Base-by-base conservation (phyloP, 2,888 invertebrate genomes). In the Pocota personata region DNA sequence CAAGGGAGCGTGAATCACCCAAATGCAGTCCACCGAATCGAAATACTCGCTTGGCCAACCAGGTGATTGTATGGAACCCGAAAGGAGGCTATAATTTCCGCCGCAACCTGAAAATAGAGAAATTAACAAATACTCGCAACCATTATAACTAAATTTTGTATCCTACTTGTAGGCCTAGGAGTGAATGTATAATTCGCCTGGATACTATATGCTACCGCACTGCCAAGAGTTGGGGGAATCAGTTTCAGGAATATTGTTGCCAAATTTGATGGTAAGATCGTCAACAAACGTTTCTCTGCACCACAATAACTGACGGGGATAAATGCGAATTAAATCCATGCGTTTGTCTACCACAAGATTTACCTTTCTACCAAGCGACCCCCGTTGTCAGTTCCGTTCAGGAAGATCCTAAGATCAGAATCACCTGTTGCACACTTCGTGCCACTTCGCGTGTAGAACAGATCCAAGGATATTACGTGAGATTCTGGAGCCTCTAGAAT, bases 11-110 rank as follows among this genome's bases (percentile, higher is more conserved):
- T 93, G 94, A 69, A 98, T 95, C 0, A 94, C 93, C 98, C 98
- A 99, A 21, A 93, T 93, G 90, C 98, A 99, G 72, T 96, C 94
- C 73, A 94, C 94, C 87, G 94, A 94, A 0, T 92, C 90, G 1
- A 95, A 95, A 91, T 98, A 98, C 0, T 90, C 87, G 0, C 93
- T 89, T 0, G 98, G 98, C 94, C 95, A 98, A 72, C 95, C 95
- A 0, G 98, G 98, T 7, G 97, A 96, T 88, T 93, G 94, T 21
- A 98, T 94, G 0, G 93, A 91, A 1, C 98, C 98, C 52, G 94
- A 94, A 24, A 93, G 90, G 32, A 95, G 94, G 40, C 93, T 94
- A 88, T 94, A 96, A 46, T 93, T 94, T 0, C 96, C 96, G 0
- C 97, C 97, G 91, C 98, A 98, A 60, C 93, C 94, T 95, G 21